Conservation (phyloP, 1,140 invertebrate genomes). For the Micrasema longulum region DNA sequence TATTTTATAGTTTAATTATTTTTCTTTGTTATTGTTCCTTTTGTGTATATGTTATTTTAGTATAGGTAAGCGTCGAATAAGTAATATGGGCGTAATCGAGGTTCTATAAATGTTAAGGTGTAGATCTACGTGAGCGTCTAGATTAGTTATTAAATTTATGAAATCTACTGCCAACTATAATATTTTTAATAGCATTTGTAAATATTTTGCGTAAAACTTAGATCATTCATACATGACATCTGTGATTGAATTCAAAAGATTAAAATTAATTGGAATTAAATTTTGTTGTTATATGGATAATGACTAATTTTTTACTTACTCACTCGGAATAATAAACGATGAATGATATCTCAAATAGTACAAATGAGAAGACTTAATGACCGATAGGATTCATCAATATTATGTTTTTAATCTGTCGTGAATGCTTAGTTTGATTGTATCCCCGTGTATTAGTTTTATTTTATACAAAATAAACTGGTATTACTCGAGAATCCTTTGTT, state of each 20-base stretch:
- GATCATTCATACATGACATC: slow-evolving; percentile 54
- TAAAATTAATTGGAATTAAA: slow-evolving; percentile 53
- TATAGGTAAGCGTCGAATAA: slow-evolving; percentile 52
- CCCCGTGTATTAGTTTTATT: slow-evolving; percentile 71
- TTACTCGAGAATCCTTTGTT: slow-evolving; percentile 36
- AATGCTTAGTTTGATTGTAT: slow-evolving; percentile 69
- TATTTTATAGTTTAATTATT: slow-evolving; percentile 11
- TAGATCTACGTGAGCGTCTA: slow-evolving; percentile 52
- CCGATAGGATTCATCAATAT: slow-evolving; percentile 55
- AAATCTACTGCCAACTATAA: slow-evolving; percentile 53
- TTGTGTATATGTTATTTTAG: slow-evolving; percentile 52
- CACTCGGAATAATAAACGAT: slow-evolving; percentile 58
- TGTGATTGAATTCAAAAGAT: slow-evolving; percentile 64
- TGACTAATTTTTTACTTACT: slow-evolving; percentile 61
- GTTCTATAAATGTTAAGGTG: slow-evolving; percentile 47
- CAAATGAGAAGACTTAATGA: slow-evolving; percentile 71
- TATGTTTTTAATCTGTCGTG: slow-evolving; percentile 54
- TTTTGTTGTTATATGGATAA: slow-evolving; percentile 51
- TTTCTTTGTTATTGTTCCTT: slow-evolving; percentile 54
- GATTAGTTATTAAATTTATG: slow-evolving; percentile 49
- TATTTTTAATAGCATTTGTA: slow-evolving; percentile 48
- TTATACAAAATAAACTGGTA: slow-evolving; percentile 63
- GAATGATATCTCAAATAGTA: slow-evolving; percentile 69
- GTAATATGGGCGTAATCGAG: slow-evolving; percentile 40
- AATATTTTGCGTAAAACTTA: slow-evolving; percentile 51